Percentiles rank a stretch among this genome's conserved stretches.
phyloP scores from a whole-genome alignment of 2,113 vertebrate genomes.

The Tupaia tana region DNA sequence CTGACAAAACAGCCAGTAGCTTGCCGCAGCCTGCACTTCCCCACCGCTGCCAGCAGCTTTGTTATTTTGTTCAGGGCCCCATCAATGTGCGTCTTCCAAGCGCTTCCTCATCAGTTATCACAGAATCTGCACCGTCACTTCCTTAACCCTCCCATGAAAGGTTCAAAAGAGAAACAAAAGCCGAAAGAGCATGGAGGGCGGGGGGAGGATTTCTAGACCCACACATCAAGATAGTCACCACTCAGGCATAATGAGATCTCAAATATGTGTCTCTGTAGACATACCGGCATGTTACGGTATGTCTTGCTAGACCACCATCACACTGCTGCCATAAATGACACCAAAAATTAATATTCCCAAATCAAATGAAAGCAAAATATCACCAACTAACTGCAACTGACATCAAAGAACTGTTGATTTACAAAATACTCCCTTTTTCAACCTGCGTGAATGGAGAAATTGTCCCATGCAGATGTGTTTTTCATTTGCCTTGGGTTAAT shows the following conservation, averaged over 20 bases:
- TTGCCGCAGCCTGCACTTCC: rapidly evolving
- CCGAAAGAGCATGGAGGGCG: neutral
- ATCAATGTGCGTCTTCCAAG: neutral
- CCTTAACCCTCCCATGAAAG: neutral
- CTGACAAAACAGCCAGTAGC: neutral
- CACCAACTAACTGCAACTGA: conserved; percentile 41
- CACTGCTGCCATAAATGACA: conserved; percentile 7
- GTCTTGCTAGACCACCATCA: neutral
- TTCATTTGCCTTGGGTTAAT: conserved; percentile 47
- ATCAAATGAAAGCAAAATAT: conserved; percentile 35
- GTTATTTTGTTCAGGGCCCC: neutral
- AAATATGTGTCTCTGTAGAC: neutral
- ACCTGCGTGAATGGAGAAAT: conserved; percentile 39
- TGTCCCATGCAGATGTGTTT: conserved; percentile 55
- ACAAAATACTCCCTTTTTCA: conserved; percentile 53
- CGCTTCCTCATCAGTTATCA: neutral
- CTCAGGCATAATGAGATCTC: neutral
- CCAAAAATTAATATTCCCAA: conserved; percentile 51
- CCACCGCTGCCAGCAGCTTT: neutral
- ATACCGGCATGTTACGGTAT: neutral
- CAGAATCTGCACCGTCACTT: neutral
- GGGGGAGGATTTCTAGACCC: neutral
- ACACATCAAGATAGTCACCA: neutral
- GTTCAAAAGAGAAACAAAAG: neutral
- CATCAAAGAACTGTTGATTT: conserved; percentile 50